Percentiles rank a stretch among this genome's conserved stretches.
Conservation (phyloP, 2,113 vertebrate genomes). For the Parus major region DNA sequence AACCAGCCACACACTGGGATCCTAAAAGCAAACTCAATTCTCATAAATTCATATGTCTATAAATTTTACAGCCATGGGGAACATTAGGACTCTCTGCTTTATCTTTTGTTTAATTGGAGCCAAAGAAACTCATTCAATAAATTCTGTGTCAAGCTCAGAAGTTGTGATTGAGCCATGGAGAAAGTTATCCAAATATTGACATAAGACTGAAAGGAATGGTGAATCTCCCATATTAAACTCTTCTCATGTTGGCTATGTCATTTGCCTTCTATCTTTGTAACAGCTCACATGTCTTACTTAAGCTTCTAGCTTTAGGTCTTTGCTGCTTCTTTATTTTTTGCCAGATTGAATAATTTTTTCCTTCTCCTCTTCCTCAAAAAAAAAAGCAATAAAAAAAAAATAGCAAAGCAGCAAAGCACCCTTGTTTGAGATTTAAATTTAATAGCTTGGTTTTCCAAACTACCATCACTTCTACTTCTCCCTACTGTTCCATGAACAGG, state of each 20-base stretch:
- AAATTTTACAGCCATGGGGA: neutral
- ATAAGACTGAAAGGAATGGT: neutral
- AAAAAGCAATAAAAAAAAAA: too few relatives aligned
- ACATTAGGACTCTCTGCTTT: neutral
- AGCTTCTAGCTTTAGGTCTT: neutral
- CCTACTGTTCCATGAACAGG: neutral
- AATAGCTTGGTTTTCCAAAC: neutral
- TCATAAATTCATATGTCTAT: neutral
- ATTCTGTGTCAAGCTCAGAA: neutral
- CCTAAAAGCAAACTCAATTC: neutral
- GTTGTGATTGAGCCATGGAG: neutral
- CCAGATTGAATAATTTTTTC: neutral
- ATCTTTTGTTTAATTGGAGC: neutral
- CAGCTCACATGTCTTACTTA: neutral
- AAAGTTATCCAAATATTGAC: slow-evolving; percentile 11
- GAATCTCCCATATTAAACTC: neutral
- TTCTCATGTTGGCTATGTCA: neutral
- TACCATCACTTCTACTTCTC: neutral
- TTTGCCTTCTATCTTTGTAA: neutral
- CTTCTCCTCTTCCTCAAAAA: rapidly evolving
- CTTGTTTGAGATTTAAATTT: neutral
- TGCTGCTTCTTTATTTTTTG: neutral
- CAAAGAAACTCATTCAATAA: neutral
- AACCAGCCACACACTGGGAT: neutral
- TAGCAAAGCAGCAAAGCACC: rapidly evolving